A percentile compares a stretch with the other conserved stretches of the same genome.
Evolutionary conservation across 2,888 invertebrate genomes (phyloP).

Genomic region (Cheilosia scutellata): DNA sequence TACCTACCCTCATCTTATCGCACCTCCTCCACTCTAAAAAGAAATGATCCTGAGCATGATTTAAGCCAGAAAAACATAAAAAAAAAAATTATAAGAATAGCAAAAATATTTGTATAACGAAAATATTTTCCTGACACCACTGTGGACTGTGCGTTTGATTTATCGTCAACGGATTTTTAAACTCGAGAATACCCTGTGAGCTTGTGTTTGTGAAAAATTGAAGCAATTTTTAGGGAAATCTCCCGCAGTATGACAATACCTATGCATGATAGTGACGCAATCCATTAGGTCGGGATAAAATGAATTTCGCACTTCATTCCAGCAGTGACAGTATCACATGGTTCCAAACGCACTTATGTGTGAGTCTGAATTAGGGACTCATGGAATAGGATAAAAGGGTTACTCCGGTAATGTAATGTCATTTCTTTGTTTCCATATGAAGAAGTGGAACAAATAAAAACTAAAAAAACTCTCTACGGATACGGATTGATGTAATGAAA

Average conservation of each 20-base stretch:
- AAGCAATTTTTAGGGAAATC: slow-evolving; percentile 52
- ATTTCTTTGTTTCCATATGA: slow-evolving; percentile 61
- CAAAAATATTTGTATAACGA: slow-evolving; percentile 47
- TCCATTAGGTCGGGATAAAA: slow-evolving; percentile 27
- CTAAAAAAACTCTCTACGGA: slow-evolving; percentile 18
- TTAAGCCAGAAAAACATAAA: slow-evolving; percentile 20
- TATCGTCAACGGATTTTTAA: slow-evolving; percentile 57
- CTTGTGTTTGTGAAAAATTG: slow-evolving; percentile 38
- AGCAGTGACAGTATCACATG: slow-evolving; percentile 31
- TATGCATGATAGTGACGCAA: background rate
- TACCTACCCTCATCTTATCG: background rate
- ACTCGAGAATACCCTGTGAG: slow-evolving; percentile 11
- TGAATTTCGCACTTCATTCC: slow-evolving; percentile 42
- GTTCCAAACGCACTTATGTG: slow-evolving; percentile 3
- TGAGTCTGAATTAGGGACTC: slow-evolving; percentile 14
- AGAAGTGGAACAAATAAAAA: slow-evolving; percentile 15
- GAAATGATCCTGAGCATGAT: slow-evolving; percentile 59
- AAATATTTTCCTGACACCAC: slow-evolving; percentile 70
- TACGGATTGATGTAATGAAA: slow-evolving; percentile 47
- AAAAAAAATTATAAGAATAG: slow-evolving; percentile 8
- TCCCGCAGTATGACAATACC: slow-evolving; percentile 2
- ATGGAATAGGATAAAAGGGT: slow-evolving; percentile 36
- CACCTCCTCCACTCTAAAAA: slow-evolving; percentile 6
- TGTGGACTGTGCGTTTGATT: slow-evolving; percentile 71
- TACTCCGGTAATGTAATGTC: slow-evolving; percentile 37